Conservation (phyloP, 2,888 invertebrate genomes). For the Watsonalla cultraria region DNA sequence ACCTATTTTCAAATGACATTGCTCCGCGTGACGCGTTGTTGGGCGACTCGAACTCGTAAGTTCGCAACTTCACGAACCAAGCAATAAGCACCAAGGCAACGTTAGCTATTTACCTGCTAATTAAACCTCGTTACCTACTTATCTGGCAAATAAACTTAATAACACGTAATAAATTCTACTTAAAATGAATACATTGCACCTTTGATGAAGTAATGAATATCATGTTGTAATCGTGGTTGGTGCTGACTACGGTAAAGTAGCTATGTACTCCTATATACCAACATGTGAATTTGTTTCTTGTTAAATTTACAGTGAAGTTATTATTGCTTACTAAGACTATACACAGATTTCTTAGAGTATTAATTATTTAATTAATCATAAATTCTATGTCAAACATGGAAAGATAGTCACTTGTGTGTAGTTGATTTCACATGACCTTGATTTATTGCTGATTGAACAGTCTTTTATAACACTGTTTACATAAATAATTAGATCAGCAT, state of each 20-base stretch:
- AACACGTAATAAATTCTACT: background rate
- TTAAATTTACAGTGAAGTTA: background rate
- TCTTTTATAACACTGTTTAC: background rate
- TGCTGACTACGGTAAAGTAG: background rate
- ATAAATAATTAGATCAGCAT: too few species aligned
- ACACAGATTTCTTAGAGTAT: background rate
- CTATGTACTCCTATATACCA: background rate
- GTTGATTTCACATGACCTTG: background rate
- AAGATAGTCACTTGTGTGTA: background rate
- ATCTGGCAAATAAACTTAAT: too few species aligned
- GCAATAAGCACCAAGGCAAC: background rate
- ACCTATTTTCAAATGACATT: slow-evolving; percentile 70
- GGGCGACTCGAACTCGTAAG: slow-evolving; percentile 2
- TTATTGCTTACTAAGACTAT: background rate
- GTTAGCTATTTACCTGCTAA: too few species aligned
- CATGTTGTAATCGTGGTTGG: background rate
- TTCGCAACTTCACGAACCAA: background rate
- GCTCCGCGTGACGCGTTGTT: slow-evolving; percentile 71
- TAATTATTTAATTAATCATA: background rate
- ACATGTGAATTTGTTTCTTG: background rate
- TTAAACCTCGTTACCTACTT: too few species aligned
- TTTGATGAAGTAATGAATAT: background rate
- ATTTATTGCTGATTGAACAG: background rate
- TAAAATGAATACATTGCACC: background rate
- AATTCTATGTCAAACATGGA: background rate